Conservation (phyloP, 2,113 vertebrate species). For the Xyliphius kryptos region DNA sequence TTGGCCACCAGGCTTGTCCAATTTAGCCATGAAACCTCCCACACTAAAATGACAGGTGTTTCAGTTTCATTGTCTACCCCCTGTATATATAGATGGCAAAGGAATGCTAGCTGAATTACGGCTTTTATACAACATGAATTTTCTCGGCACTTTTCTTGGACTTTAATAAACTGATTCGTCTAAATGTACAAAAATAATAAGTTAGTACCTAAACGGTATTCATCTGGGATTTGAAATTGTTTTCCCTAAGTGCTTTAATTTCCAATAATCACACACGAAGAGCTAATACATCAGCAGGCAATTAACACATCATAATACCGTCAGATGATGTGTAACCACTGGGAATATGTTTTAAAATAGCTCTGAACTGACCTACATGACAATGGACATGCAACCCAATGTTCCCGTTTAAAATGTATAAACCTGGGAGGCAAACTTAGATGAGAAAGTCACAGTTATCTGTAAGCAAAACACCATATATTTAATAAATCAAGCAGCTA, state of each 20-base stretch:
- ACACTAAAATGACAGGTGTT: no score
- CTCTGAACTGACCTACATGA: constrained; percentile 1
- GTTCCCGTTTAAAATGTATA: not conserved
- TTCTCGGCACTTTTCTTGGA: no score
- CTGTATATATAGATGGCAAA: no score
- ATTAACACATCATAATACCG: not conserved
- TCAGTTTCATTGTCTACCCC: no score
- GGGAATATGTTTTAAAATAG: not conserved
- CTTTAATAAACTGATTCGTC: constrained; percentile 17
- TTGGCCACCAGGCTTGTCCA: no score
- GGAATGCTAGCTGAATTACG: no score
- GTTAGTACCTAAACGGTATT: not conserved
- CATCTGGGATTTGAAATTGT: not conserved
- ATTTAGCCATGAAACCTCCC: no score
- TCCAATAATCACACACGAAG: no score
- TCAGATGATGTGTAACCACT: not conserved
- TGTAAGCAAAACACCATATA: no score
- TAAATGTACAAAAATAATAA: not conserved
- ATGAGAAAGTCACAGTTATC: not conserved
- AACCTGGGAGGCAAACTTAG: not conserved
- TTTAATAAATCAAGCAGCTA: no score
- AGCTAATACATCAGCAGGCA: no score
- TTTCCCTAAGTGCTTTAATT: not conserved
- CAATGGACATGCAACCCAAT: not conserved
- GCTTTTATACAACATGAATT: no score